phyloP scores from a whole-genome alignment of 2,113 vertebrate species.

The Capreolus pygargus region DNA sequence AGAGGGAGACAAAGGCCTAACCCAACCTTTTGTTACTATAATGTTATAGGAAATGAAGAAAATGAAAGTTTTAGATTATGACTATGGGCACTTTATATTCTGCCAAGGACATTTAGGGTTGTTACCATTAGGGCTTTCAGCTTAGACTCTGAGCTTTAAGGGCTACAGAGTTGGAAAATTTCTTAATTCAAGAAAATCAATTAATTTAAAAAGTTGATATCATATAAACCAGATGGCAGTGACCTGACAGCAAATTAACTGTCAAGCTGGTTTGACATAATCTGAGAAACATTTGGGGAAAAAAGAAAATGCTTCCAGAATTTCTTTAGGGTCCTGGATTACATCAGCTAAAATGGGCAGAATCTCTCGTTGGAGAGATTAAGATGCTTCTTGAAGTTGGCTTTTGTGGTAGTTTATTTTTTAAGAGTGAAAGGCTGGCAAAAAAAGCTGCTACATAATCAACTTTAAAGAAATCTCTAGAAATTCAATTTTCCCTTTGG shows the following conservation, averaged over 20 bases:
- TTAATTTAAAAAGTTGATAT: not conserved
- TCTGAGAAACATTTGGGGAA: not conserved
- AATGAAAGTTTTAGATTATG: slow-evolving; percentile 42
- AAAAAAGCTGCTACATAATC: not conserved
- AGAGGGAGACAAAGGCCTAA: slow-evolving; percentile 56
- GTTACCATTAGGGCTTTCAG: not conserved
- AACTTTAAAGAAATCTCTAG: slow-evolving; percentile 36
- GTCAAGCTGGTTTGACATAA: fast-evolving
- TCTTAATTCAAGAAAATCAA: not conserved
- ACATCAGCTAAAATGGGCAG: not conserved
- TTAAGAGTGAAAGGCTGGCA: not conserved
- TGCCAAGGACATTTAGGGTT: not conserved
- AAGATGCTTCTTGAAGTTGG: not conserved
- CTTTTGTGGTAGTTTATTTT: not conserved
- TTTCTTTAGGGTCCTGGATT: not conserved
- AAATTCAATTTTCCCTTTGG: not conserved
- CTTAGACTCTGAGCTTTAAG: not conserved
- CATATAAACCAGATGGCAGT: not conserved
- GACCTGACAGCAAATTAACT: not conserved
- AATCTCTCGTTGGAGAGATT: fast-evolving
- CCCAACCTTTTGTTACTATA: slow-evolving; percentile 67
- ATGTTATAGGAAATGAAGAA: slow-evolving; percentile 58
- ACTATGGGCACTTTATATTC: not conserved
- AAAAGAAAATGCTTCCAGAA: not conserved
- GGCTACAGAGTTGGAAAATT: not conserved